phyloP scores from a whole-genome alignment of 1,140 invertebrate species.

The Leucophenga varia region DNA sequence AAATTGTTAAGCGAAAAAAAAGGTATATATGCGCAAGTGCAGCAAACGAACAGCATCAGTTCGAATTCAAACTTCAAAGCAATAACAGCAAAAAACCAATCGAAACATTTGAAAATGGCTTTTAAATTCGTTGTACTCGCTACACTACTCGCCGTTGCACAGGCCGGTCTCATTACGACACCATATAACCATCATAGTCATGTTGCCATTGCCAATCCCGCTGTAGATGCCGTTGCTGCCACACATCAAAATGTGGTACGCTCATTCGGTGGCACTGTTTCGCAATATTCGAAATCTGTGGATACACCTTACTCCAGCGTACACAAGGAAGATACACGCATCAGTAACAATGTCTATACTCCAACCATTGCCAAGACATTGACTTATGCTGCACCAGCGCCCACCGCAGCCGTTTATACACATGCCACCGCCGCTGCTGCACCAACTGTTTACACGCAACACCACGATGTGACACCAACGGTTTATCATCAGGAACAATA shows the following conservation, averaged over 20 bases:
- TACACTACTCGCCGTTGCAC: conserved; percentile 44
- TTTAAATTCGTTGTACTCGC: conserved; percentile 49
- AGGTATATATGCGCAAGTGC: conserved; percentile 30
- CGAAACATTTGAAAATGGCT: conserved; percentile 21
- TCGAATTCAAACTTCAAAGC: conserved; percentile 18
- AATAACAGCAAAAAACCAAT: conserved; percentile 22
- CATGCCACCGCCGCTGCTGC: conserved; percentile 36
- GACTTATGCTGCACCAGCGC: conserved; percentile 44
- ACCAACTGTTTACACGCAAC: conserved; percentile 17
- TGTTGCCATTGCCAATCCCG: conserved; percentile 40
- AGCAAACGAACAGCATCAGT: conserved; percentile 26
- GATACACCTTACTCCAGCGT: conserved; percentile 65
- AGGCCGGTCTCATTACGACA: conserved; percentile 27
- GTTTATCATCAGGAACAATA: too few relatives aligned
- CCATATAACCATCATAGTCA: too few relatives aligned
- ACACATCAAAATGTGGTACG: conserved; percentile 61
- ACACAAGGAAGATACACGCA: conserved; percentile 62
- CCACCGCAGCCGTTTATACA: conserved; percentile 13
- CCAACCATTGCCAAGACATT: conserved; percentile 52
- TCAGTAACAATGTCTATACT: conserved; percentile 62
- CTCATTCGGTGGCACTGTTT: conserved; percentile 63
- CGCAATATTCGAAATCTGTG: conserved; percentile 65
- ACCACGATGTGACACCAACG: conserved; percentile 4
- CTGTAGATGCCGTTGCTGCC: conserved; percentile 59
- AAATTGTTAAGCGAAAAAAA: too few relatives aligned